These are phyloP conservation scores for Anthoptus insignis DNA, from an alignment of 2,888 invertebrate genomes.

Conservation along the genomic window DNA sequence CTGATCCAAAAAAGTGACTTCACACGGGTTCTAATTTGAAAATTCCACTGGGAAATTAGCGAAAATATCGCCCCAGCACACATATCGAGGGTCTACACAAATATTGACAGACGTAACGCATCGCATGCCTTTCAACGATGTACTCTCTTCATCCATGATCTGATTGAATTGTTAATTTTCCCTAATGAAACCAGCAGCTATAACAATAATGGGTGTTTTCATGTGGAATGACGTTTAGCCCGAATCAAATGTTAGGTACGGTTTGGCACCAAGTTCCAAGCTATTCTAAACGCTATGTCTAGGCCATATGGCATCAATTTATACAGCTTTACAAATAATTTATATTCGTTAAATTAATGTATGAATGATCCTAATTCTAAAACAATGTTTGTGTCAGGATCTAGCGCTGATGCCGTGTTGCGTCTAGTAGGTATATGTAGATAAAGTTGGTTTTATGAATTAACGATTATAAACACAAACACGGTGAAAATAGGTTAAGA, in stretches of 20 bases:
- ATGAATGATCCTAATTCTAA: background rate
- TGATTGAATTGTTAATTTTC: slow-evolving; percentile 21
- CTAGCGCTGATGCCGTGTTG: background rate
- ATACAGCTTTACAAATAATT: background rate
- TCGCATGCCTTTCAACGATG: background rate
- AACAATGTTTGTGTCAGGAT: background rate
- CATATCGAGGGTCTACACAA: slow-evolving; percentile 2
- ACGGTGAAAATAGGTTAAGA: too few relatives aligned
- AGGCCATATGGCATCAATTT: background rate
- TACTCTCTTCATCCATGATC: background rate
- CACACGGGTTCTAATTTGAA: too few relatives aligned
- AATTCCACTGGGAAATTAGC: background rate
- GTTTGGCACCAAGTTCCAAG: background rate
- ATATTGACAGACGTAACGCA: slow-evolving; percentile 8
- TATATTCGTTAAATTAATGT: background rate
- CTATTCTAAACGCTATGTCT: background rate
- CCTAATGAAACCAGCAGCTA: slow-evolving; percentile 5
- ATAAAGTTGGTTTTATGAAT: too few relatives aligned
- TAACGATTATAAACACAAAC: too few relatives aligned
- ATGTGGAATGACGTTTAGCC: background rate
- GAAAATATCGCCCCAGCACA: background rate
- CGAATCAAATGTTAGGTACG: background rate
- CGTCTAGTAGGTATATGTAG: too few relatives aligned
- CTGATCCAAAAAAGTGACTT: too few relatives aligned
- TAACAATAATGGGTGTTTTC: background rate